Evolutionary conservation across 2,888 invertebrate species (phyloP).

Genomic region (Acanthacorydalis orientalis): DNA sequence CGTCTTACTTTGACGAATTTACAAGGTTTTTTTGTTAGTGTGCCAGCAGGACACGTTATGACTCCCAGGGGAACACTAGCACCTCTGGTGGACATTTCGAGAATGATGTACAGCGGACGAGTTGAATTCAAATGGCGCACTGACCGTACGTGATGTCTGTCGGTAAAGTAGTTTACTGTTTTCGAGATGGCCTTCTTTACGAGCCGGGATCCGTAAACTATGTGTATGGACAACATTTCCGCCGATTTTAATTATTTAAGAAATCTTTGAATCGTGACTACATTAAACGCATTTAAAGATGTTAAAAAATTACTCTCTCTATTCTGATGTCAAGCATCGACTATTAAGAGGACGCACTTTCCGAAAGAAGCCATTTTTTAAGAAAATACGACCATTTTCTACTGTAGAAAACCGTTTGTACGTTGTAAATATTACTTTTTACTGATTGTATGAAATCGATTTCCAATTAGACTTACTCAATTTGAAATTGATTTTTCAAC

Average conservation of each 20-base stretch:
- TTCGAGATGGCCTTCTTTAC: background rate
- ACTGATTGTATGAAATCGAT: no score
- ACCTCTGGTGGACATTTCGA: constrained; percentile 1
- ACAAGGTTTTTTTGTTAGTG: background rate
- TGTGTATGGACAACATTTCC: background rate
- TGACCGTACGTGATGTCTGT: background rate
- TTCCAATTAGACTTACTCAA: no score
- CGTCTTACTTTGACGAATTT: background rate
- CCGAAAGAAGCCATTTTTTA: no score
- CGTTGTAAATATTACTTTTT: no score
- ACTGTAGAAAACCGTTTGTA: no score
- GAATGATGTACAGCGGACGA: constrained; percentile 1
- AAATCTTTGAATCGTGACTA: background rate
- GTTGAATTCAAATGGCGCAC: background rate
- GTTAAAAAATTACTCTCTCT: background rate
- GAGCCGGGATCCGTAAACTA: background rate
- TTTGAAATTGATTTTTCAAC: no score
- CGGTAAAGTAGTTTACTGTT: background rate
- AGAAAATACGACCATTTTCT: no score
- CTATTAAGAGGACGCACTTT: no score
- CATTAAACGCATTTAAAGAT: background rate
- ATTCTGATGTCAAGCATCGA: no score
- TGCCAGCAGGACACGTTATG: background rate
- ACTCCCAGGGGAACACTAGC: background rate
- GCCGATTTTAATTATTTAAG: background rate